Evolutionary conservation across 2,113 vertebrate genomes (phyloP).

Genomic region (Bufo gargarizans): DNA sequence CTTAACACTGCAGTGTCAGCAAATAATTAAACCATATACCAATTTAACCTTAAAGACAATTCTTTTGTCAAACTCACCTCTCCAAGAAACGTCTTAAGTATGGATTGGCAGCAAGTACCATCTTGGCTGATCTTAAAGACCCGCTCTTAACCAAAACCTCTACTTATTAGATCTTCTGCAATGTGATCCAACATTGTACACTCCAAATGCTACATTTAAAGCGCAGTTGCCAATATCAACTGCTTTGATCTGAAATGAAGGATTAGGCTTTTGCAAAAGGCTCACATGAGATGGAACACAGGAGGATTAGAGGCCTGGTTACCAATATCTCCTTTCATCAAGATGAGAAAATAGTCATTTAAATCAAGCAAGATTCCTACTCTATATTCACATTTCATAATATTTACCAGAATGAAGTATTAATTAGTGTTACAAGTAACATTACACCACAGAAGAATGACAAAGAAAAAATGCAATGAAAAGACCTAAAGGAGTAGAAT

Average conservation of each 20-base stretch:
- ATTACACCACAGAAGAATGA: not conserved
- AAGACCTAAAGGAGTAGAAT: no score
- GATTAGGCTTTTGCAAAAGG: constrained; percentile 44
- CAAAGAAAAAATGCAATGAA: no score
- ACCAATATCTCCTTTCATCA: constrained; percentile 31
- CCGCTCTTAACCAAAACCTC: constrained; percentile 45
- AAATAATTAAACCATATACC: not conserved
- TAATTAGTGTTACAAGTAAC: not conserved
- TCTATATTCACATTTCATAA: constrained; percentile 8
- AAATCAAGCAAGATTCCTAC: not conserved
- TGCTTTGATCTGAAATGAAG: constrained; percentile 55
- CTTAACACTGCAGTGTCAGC: not conserved
- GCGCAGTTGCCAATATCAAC: constrained; percentile 45
- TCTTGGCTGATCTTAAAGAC: constrained; percentile 48
- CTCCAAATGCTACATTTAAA: constrained; percentile 55
- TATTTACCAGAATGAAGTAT: constrained; percentile 26
- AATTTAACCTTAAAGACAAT: not conserved
- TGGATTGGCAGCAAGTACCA: constrained; percentile 47
- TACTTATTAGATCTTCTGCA: constrained; percentile 53
- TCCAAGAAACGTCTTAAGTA: constrained; percentile 25
- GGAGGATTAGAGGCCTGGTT: constrained; percentile 45
- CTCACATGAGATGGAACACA: constrained; percentile 41
- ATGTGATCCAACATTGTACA: constrained; percentile 42
- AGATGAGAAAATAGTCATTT: constrained; percentile 12
- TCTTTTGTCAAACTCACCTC: constrained; percentile 22